Evolutionary conservation across 2,888 invertebrate genomes (phyloP), one percentile per base, ranked within the genome.

Genomic region (Cenopis cana): DNA sequence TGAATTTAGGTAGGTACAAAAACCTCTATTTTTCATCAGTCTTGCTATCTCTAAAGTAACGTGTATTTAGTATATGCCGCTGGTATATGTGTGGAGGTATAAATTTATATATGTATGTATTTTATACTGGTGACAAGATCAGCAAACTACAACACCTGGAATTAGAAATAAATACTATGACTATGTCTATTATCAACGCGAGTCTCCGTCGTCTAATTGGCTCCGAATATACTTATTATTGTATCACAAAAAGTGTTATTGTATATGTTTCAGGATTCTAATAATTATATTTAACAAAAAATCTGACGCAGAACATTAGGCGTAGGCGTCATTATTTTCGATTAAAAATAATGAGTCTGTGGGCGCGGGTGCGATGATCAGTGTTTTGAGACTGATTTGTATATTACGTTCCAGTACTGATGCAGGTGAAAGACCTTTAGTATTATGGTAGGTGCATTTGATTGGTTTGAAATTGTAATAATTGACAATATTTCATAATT

Each of bases 311-410:
- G 66, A 69, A 69, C 54, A 54, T 69, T 24, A 49, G 41, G 49
- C 61, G 60, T 60, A 55, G 73, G 73, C 69, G 73, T 73, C 69
- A 73, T 73, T 73, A 73, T 66, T 33, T 73, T 69, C 49, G 69
- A 73, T 66, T 69, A 61, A 49, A 68, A 73, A 69, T 73, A 73
- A 73, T 73, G 69, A 72, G 73, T 68, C 55, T 46, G 64, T 65
- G 68, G 65, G 72, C 69, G 69, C 65, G 18, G 36, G 61, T 52
- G 46, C 64, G 36, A 60, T 67, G 67, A 67, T 71, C 60, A 55
- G 56, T 36, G 60, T 65, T 73, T 38, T 18, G 54, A 49, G 29
- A 52, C 24, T 55, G 38, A 55, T 65, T 18, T 56, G 14, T 36
- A 61, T 55, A 56, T 61, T 61, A 71, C 20, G 54, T 17, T 52